phyloP scores from a whole-genome alignment of 1,140 invertebrate genomes.

The Pararge aegeria region DNA sequence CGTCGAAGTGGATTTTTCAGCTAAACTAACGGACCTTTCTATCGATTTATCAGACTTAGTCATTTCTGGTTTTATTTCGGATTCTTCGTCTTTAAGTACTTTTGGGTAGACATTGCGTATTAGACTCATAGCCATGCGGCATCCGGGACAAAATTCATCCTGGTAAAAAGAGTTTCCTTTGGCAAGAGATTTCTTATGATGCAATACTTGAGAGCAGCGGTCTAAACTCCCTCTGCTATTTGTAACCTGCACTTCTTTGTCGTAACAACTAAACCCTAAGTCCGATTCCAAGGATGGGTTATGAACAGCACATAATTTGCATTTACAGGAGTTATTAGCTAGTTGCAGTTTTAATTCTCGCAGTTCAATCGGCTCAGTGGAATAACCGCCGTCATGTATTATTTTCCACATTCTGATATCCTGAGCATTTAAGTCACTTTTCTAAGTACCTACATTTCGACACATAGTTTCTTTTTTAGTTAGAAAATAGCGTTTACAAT shows the following conservation, averaged over 20 bases:
- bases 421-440: background rate
- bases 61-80: slow-evolving; percentile 38
- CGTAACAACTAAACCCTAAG: background rate
- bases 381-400: slow-evolving; percentile 2
- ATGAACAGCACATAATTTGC: slow-evolving; percentile 31
- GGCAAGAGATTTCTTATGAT: background rate
- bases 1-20: slow-evolving; percentile 42
- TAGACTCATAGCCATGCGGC: slow-evolving; percentile 44
- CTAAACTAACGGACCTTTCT: slow-evolving; percentile 20
- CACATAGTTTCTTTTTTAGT: background rate
- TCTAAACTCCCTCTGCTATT: background rate
- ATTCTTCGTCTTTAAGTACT: slow-evolving; percentile 56
- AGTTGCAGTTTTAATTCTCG: slow-evolving; percentile 45
- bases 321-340: slow-evolving; percentile 44
- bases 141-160: slow-evolving; percentile 42
- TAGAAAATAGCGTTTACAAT: too few species aligned
- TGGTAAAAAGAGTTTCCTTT: background rate
- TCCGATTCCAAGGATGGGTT: background rate
- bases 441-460: background rate
- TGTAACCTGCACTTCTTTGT: slow-evolving; percentile 8
- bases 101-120: slow-evolving; percentile 31
- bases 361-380: slow-evolving; percentile 42
- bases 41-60: slow-evolving; percentile 42
- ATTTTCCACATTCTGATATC: slow-evolving; percentile 30
- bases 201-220: background rate